These are phyloP conservation scores for Scaptomyza caliginosa DNA, from an alignment of 2,888 invertebrate species.

Conservation along the genomic window DNA sequence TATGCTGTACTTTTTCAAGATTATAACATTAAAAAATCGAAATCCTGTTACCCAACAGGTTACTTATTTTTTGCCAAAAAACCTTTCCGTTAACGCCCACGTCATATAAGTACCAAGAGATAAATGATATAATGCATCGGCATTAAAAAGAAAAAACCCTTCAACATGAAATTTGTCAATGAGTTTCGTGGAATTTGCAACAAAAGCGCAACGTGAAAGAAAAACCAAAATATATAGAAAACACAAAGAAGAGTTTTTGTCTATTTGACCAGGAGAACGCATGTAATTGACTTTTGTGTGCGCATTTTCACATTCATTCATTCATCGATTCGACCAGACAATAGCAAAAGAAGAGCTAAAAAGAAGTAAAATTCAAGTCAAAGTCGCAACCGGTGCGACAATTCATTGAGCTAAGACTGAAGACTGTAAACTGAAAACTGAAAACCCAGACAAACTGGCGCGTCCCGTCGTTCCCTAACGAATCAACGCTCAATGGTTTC, in stretches of 20 bases:
- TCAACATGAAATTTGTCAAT: constrained; percentile 50
- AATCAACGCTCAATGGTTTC: constrained; percentile 55
- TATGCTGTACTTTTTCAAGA: not conserved
- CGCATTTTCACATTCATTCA: constrained; percentile 71
- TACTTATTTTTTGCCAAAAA: not conserved
- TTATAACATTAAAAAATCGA: too few relatives aligned
- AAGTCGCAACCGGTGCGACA: constrained; percentile 51
- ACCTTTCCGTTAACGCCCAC: constrained; percentile 48
- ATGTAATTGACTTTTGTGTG: constrained; percentile 82
- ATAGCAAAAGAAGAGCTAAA: constrained; percentile 37
- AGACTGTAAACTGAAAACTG: constrained; percentile 9
- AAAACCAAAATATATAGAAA: constrained; percentile 11
- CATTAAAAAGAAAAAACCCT: constrained; percentile 44
- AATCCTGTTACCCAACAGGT: not conserved
- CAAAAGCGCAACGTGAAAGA: constrained; percentile 73
- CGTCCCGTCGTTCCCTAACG: constrained; percentile 55
- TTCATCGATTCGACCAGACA: constrained; percentile 47
- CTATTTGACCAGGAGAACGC: constrained; percentile 56
- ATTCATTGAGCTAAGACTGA: constrained; percentile 59
- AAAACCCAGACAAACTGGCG: constrained; percentile 64
- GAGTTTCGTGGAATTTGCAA: constrained; percentile 59
- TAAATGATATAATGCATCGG: constrained; percentile 19
- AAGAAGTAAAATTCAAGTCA: constrained; percentile 12
- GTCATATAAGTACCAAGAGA: constrained; percentile 3
- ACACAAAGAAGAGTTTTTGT: constrained; percentile 35